phyloP scores from a whole-genome alignment of 2,113 vertebrate genomes.

The Rousettus leschenaultii region DNA sequence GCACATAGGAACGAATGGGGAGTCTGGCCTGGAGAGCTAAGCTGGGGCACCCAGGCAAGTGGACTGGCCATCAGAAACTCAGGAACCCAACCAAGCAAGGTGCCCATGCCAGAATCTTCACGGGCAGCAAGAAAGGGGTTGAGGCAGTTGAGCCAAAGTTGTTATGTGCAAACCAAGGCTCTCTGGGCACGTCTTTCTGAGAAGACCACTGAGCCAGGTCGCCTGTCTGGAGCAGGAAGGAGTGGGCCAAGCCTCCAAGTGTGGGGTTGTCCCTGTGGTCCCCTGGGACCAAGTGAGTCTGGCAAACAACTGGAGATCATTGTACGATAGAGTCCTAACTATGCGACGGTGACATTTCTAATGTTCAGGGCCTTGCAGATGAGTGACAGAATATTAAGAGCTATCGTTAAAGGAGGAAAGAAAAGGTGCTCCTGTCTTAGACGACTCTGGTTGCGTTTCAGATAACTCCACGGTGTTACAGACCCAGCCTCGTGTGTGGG shows the following conservation, averaged over 20 bases:
- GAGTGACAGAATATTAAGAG: too few relatives aligned
- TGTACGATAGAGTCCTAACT: neutral
- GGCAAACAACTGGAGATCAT: neutral
- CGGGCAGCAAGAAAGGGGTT: neutral
- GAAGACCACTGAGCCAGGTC: neutral
- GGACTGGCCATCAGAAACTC: neutral
- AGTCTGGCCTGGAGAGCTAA: neutral
- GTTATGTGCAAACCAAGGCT: neutral
- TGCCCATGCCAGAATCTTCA: neutral
- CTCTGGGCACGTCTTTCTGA: neutral
- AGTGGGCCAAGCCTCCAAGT: neutral
- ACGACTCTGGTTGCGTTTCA: neutral
- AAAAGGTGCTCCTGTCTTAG: neutral
- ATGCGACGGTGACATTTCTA: neutral
- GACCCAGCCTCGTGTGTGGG: conserved; percentile 78
- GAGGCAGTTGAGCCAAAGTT: neutral
- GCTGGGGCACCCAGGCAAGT: neutral
- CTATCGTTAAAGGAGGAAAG: too few relatives aligned
- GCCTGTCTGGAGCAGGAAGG: neutral
- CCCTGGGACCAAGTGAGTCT: neutral
- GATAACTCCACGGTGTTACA: neutral
- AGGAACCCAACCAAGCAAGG: neutral
- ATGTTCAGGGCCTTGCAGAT: neutral
- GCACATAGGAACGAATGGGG: neutral
- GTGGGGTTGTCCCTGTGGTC: neutral